Percentiles rank a stretch among this genome's conserved stretches.
Conservation (phyloP, 2,888 invertebrate genomes). For the Lathronympha strigana region DNA sequence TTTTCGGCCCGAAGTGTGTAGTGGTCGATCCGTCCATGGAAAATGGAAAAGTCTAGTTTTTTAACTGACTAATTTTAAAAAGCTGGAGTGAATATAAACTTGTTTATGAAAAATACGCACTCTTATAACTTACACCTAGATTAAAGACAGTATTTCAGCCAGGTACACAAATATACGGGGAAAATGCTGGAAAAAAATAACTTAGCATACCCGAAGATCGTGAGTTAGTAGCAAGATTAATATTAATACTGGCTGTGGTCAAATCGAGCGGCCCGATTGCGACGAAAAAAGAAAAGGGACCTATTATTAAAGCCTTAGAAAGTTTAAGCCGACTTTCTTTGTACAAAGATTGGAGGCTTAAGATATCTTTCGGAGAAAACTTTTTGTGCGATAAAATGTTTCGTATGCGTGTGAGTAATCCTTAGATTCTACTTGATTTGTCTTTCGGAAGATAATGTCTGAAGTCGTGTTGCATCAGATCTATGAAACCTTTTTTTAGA, state of each 20-base stretch:
- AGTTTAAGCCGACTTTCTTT: constrained; percentile 67
- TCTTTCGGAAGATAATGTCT: constrained; percentile 65
- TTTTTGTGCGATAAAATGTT: constrained; percentile 76
- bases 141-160: no score
- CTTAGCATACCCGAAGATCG: constrained; percentile 16
- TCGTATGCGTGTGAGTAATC: constrained; percentile 69
- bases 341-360: constrained; percentile 68
- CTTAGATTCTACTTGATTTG: constrained; percentile 72
- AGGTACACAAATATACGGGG: background rate
- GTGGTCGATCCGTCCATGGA: no score
- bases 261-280: constrained; percentile 25
- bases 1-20: no score
- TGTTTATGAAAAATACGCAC: no score
- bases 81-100: no score
- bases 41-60: no score
- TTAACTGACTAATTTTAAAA: no score
- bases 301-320: constrained; percentile 64
- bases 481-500: background rate
- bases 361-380: constrained; percentile 68
- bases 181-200: background rate
- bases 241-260: constrained; percentile 31
- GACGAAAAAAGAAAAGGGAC: constrained; percentile 54
- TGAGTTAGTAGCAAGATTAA: constrained; percentile 26
- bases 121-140: no score
- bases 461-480: constrained; percentile 42